phyloP scores from a whole-genome alignment of 2,888 invertebrate species.

The Zhuqinia jingwanae region DNA sequence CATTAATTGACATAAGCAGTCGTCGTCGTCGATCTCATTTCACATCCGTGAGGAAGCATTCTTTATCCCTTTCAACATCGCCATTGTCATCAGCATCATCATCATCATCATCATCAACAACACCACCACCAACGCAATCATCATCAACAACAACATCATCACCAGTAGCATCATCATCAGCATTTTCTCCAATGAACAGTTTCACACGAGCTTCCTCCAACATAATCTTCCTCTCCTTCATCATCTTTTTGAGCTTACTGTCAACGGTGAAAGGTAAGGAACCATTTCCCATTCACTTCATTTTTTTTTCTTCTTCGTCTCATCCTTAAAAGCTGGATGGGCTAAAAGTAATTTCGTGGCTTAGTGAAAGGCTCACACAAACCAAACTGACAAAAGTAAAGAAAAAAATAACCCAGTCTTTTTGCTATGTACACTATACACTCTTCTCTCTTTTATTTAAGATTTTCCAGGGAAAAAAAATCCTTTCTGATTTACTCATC shows the following conservation, averaged over 20 bases:
- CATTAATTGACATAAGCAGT: conserved; percentile 52
- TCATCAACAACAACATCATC: conserved; percentile 28
- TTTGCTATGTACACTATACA: background rate
- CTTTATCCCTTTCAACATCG: conserved; percentile 55
- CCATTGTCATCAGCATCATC: conserved; percentile 45
- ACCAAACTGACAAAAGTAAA: conserved; percentile 4
- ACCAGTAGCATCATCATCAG: conserved; percentile 35
- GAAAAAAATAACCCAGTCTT: background rate
- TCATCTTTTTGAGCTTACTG: conserved; percentile 67
- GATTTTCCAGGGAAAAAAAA: too few species aligned
- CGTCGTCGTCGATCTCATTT: conserved; percentile 61
- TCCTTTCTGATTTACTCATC: conserved; percentile 32
- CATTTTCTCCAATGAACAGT: conserved; percentile 64
- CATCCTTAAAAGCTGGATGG: conserved; percentile 39
- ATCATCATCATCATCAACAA: conserved; percentile 39
- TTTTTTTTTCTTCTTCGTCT: background rate
- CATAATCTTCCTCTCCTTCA: conserved; percentile 68
- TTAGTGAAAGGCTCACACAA: conserved; percentile 22
- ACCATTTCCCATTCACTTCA: conserved; percentile 31
- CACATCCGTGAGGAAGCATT: conserved; percentile 51
- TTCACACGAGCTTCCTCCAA: conserved; percentile 68
- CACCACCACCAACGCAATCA: too few species aligned
- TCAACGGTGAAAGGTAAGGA: conserved; percentile 66
- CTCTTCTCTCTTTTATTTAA: conserved; percentile 25
- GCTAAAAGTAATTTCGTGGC: conserved; percentile 45